Conservation (phyloP, 2,113 vertebrate species). For the Sapajus apella region DNA sequence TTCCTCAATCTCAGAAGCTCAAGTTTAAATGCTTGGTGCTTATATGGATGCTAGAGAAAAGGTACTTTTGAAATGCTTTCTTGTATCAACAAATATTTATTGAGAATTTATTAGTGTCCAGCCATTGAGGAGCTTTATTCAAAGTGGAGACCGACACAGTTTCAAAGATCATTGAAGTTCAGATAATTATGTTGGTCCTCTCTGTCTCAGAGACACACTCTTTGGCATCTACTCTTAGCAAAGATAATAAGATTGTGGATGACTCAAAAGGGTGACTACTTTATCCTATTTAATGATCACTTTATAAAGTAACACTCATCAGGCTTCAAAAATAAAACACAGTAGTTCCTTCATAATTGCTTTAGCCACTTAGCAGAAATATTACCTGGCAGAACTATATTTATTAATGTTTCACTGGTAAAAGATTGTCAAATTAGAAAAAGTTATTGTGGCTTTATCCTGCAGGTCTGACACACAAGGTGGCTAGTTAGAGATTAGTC, state of each 20-base stretch:
- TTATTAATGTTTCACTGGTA: neutral
- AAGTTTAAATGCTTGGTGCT: neutral
- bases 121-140: neutral
- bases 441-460: neutral
- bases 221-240: neutral
- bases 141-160: neutral
- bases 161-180: neutral
- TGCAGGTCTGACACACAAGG: neutral
- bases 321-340: neutral
- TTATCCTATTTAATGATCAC: neutral
- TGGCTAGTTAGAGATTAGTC: neutral
- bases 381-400: neutral
- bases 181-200: neutral
- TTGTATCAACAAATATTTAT: constrained; percentile 25
- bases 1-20: neutral
- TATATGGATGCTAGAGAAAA: neutral
- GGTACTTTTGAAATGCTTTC: neutral
- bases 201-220: neutral
- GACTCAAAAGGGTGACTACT: neutral
- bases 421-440: neutral
- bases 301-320: constrained; percentile 3
- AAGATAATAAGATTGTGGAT: neutral
- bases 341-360: neutral
- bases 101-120: neutral
- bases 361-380: constrained; percentile 38